These are phyloP conservation scores for Thermophis baileyi DNA, from an alignment of 2,113 vertebrate species.

Conservation along the genomic window DNA sequence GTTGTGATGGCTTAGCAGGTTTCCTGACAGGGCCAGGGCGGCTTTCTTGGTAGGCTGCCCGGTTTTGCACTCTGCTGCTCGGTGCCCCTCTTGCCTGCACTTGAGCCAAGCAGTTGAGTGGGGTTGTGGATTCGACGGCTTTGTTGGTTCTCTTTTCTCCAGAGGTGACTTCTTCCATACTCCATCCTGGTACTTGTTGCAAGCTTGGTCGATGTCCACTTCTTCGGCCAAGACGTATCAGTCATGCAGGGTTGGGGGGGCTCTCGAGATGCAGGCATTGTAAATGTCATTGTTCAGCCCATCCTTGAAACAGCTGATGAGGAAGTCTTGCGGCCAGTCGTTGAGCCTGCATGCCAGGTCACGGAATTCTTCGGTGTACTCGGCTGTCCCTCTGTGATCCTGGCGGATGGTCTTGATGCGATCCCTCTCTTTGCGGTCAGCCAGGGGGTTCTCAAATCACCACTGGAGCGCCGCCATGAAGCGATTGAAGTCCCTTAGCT, in stretches of 20 bases:
- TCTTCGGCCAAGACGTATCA: neutral
- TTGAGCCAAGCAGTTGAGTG: neutral
- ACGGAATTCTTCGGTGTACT: neutral
- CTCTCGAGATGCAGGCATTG: neutral
- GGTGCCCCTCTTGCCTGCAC: too few species aligned
- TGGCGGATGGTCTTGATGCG: neutral
- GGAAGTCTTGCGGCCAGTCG: neutral
- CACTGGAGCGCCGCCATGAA: too few species aligned
- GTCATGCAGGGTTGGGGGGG: too few species aligned
- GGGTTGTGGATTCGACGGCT: neutral
- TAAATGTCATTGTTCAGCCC: neutral
- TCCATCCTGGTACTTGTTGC: neutral
- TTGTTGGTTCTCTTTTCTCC: neutral
- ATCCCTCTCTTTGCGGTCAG: neutral
- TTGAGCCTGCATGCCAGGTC: too few species aligned
- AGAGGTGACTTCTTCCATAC: neutral
- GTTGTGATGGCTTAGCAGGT: too few species aligned
- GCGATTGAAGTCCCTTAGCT: neutral
- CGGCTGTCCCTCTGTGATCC: too few species aligned
- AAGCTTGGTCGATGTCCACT: neutral
- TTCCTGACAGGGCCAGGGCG: too few species aligned
- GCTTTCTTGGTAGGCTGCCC: too few species aligned
- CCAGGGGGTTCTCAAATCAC: too few species aligned
- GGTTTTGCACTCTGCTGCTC: too few species aligned
- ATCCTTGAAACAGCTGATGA: neutral